Conservation (phyloP, 2,888 invertebrate genomes). For the Unio delphinus region DNA sequence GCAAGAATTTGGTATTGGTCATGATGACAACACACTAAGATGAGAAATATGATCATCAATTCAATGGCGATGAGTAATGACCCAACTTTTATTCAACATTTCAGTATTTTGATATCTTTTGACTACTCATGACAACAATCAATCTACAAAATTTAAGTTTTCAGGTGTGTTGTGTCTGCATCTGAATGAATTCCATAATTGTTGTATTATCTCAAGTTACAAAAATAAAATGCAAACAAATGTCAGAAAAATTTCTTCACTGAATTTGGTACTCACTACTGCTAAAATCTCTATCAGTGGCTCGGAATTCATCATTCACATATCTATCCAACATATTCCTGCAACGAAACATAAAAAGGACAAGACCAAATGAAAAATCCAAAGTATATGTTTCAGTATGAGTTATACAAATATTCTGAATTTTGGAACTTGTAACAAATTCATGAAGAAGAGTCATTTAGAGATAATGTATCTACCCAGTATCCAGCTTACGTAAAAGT, state of each 20-base stretch:
- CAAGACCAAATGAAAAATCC: conserved; percentile 1
- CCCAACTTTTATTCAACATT: too few relatives aligned
- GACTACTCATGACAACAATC: not conserved
- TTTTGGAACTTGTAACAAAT: not conserved
- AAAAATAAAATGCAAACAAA: too few relatives aligned
- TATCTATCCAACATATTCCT: conserved; percentile 70
- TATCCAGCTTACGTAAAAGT: too few relatives aligned
- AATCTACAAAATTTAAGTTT: not conserved
- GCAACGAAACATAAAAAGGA: conserved; percentile 17
- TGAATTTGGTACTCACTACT: conserved; percentile 58
- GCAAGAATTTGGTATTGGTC: too few relatives aligned
- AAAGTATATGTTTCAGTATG: not conserved
- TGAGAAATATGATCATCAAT: too few relatives aligned
- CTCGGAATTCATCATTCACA: conserved; percentile 69
- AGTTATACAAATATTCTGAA: not conserved
- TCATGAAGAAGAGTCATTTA: too few relatives aligned
- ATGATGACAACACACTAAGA: too few relatives aligned
- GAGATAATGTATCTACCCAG: too few relatives aligned
- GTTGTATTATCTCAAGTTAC: too few relatives aligned
- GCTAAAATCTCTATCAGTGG: conserved; percentile 66
- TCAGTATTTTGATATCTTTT: too few relatives aligned
- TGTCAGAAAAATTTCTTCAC: not conserved
- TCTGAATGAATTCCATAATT: not conserved
- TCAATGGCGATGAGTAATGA: too few relatives aligned
- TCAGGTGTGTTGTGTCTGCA: not conserved